Percentiles rank a stretch among this genome's conserved stretches.
Evolutionary conservation across 2,888 invertebrate genomes (phyloP).

Genomic region (Seira sanloemensis): DNA sequence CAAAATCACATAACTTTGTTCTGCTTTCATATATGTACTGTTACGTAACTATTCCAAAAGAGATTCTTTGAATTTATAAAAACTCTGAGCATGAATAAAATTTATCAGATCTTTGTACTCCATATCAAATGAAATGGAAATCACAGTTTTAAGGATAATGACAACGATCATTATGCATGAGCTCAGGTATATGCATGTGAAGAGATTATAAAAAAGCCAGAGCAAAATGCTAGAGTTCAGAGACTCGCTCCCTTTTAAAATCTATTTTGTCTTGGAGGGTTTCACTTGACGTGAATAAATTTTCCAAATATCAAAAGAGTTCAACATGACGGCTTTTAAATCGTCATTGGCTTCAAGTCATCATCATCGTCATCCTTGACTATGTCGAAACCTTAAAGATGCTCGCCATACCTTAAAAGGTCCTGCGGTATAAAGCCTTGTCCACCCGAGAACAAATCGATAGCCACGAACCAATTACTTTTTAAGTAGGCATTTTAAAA

Average conservation of each 20-base stretch:
- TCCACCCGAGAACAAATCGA: not conserved
- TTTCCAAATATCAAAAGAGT: slow-evolving; percentile 43
- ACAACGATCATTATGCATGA: not conserved
- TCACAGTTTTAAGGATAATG: not conserved
- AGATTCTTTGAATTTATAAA: no score
- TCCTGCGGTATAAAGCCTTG: not conserved
- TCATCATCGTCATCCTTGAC: not conserved
- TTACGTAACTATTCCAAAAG: slow-evolving; percentile 35
- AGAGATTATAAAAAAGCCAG: slow-evolving; percentile 12
- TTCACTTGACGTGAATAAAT: slow-evolving; percentile 50
- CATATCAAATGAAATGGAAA: not conserved
- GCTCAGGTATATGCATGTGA: no score
- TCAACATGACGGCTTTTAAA: slow-evolving; percentile 36
- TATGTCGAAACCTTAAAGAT: not conserved
- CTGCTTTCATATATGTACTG: slow-evolving; percentile 48
- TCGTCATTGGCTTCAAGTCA: slow-evolving; percentile 31
- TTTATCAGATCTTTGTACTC: not conserved
- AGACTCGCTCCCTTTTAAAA: slow-evolving; percentile 41
- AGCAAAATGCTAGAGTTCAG: slow-evolving; percentile 20
- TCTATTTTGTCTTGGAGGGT: slow-evolving; percentile 14
- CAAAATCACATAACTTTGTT: slow-evolving; percentile 33
- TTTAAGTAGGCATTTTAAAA: not conserved
- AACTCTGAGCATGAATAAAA: not conserved
- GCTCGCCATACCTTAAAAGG: not conserved
- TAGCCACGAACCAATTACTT: not conserved